Percentiles rank a stretch among this genome's conserved stretches.
phyloP scores from a whole-genome alignment of 1,140 invertebrate species.

The Aphaenogaster floridana region DNA sequence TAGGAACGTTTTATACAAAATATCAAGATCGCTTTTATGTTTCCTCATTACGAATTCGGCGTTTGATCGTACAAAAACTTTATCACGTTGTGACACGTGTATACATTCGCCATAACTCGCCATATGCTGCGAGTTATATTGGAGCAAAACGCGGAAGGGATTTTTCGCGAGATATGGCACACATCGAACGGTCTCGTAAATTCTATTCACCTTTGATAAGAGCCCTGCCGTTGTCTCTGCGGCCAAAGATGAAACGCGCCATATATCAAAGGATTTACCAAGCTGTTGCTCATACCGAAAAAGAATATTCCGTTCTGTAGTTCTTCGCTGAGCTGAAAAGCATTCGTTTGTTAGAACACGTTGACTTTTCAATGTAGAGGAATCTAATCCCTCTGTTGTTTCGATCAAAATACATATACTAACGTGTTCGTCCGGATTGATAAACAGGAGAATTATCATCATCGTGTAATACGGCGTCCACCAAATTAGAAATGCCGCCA shows the following conservation, averaged over 20 bases:
- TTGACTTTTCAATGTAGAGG: not conserved
- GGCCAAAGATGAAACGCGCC: constrained; percentile 94
- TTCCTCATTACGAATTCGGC: not conserved
- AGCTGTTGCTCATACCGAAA: constrained; percentile 94
- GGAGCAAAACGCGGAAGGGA: constrained; percentile 1
- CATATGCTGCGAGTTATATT: not conserved
- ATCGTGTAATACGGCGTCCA: constrained; percentile 98
- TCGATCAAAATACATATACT: constrained; percentile 78
- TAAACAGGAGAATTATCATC: constrained; percentile 94
- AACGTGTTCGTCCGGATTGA: constrained; percentile 90
- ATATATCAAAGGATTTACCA: constrained; percentile 95
- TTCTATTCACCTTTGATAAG: constrained; percentile 57
- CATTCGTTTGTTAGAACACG: not conserved
- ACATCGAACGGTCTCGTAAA: constrained; percentile 35
- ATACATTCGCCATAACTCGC: not conserved
- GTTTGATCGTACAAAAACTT: not conserved
- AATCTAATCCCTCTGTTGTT: not conserved
- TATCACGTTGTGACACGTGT: not conserved
- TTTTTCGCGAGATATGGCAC: constrained; percentile 22
- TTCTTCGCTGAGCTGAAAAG: constrained; percentile 88
- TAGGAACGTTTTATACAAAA: not conserved
- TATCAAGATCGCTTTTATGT: not conserved
- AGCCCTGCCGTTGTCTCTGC: constrained; percentile 66
- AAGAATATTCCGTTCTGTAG: constrained; percentile 91
- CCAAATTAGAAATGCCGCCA: constrained; percentile 96